Percentiles rank a stretch among this genome's conserved stretches.
Conservation (phyloP, 2,113 vertebrate genomes). For the Corythoichthys haematopterus region DNA sequence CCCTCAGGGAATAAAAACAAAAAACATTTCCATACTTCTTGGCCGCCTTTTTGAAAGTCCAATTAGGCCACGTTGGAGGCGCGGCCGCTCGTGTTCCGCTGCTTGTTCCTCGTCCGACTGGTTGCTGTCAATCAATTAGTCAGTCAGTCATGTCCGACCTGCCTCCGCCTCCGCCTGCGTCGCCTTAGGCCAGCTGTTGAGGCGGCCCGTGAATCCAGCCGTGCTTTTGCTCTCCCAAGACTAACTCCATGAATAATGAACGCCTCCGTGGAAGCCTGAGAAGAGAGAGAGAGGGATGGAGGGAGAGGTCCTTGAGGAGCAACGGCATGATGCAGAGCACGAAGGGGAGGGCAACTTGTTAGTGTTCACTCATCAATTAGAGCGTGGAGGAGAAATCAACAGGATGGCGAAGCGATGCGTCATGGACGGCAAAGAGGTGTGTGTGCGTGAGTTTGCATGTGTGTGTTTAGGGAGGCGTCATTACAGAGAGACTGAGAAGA, state of each 20-base stretch:
- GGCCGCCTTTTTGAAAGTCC: conserved; percentile 1
- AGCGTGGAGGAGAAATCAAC: conserved; percentile 44
- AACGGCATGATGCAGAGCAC: conserved; percentile 38
- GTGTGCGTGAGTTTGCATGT: too few species aligned
- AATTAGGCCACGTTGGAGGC: conserved; percentile 15
- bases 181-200: conserved; percentile 58
- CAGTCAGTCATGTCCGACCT: conserved; percentile 9
- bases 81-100: conserved; percentile 6
- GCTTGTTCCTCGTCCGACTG: conserved; percentile 1
- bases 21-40: background rate
- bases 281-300: conserved; percentile 20
- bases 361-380: conserved; percentile 68
- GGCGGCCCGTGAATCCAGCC: conserved; percentile 55
- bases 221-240: conserved; percentile 53
- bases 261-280: conserved; percentile 41
- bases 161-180: conserved; percentile 34
- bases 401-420: conserved; percentile 44
- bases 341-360: conserved; percentile 52
- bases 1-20: background rate
- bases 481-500: background rate
- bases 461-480: background rate
- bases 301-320: conserved; percentile 48
- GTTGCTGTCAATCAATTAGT: conserved; percentile 36
- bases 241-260: conserved; percentile 75
- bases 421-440: conserved; percentile 7